A percentile compares a stretch with the other conserved stretches of the same genome.
Evolutionary conservation across 2,888 invertebrate species (phyloP).

Genomic region (Selenia dentaria): DNA sequence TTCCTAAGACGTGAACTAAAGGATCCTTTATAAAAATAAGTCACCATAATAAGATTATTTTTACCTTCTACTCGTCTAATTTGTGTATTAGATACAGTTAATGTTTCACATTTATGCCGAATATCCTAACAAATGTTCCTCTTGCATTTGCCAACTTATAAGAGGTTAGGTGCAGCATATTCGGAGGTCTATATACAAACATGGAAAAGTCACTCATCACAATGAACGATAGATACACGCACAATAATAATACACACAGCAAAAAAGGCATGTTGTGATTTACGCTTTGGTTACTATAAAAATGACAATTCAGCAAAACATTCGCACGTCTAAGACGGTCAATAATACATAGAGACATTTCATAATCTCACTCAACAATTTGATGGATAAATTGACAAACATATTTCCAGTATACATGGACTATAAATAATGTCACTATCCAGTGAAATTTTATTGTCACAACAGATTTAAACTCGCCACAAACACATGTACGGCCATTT

Average conservation of each 20-base stretch:
- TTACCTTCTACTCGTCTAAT: constrained; percentile 19
- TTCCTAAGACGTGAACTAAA: constrained; percentile 49
- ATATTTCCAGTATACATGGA: constrained; percentile 40
- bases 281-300: constrained; percentile 51
- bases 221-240: constrained; percentile 17
- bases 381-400: constrained; percentile 49
- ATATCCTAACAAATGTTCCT: constrained; percentile 5
- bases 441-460: constrained; percentile 54
- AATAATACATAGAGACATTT: constrained; percentile 39
- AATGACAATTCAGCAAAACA: constrained; percentile 37
- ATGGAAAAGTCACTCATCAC: constrained; percentile 15
- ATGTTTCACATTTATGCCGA: constrained; percentile 27
- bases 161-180: constrained; percentile 16
- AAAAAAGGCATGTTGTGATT: constrained; percentile 27
- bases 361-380: constrained; percentile 44
- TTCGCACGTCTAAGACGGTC: constrained; percentile 33
- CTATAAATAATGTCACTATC: constrained; percentile 36
- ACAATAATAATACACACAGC: constrained; percentile 22
- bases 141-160: constrained; percentile 2
- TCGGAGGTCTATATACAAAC: constrained; percentile 28
- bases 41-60: constrained; percentile 23
- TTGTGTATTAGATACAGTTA: constrained; percentile 31
- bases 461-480: constrained; percentile 44
- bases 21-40: constrained; percentile 47
- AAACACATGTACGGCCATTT: constrained; percentile 24